Evolutionary conservation across 1,140 invertebrate genomes (phyloP).

Genomic region (Charaxes varanes): DNA sequence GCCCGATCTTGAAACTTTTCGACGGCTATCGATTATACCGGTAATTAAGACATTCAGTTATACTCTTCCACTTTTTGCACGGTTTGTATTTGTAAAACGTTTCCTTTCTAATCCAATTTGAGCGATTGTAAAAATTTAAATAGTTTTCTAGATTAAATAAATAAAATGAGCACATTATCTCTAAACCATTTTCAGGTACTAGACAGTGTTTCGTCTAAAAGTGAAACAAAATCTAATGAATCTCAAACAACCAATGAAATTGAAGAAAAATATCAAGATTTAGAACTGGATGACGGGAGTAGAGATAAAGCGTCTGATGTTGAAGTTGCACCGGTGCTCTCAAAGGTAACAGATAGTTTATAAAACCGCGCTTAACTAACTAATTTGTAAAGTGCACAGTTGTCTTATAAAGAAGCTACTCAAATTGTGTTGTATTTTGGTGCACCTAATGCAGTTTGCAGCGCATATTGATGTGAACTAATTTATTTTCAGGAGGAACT

Average conservation of each 20-base stretch:
- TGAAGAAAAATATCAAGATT: not conserved
- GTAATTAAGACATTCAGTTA: slow-evolving; percentile 25
- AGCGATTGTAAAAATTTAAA: not conserved
- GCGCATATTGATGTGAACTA: too few species aligned
- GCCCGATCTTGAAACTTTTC: slow-evolving; percentile 16
- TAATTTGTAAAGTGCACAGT: too few species aligned
- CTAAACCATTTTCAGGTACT: slow-evolving; percentile 1
- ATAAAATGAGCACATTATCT: too few species aligned
- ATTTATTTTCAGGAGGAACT: too few species aligned
- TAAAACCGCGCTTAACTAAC: too few species aligned
- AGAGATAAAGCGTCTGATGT: not conserved
- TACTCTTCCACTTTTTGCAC: too few species aligned
- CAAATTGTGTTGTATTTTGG: too few species aligned
- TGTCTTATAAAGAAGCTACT: too few species aligned
- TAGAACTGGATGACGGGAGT: not conserved
- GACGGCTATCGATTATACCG: slow-evolving; percentile 38
- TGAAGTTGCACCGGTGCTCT: too few species aligned
- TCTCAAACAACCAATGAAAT: not conserved
- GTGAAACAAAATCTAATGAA: not conserved
- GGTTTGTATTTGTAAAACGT: not conserved
- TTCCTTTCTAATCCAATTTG: not conserved
- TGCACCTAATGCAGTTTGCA: too few species aligned
- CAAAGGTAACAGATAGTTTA: too few species aligned
- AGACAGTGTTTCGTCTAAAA: slow-evolving; percentile 1
- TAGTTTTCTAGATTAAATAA: not conserved